These are phyloP conservation scores for Pheosia tremula DNA, from an alignment of 2,888 invertebrate genomes.

Conservation along the genomic window DNA sequence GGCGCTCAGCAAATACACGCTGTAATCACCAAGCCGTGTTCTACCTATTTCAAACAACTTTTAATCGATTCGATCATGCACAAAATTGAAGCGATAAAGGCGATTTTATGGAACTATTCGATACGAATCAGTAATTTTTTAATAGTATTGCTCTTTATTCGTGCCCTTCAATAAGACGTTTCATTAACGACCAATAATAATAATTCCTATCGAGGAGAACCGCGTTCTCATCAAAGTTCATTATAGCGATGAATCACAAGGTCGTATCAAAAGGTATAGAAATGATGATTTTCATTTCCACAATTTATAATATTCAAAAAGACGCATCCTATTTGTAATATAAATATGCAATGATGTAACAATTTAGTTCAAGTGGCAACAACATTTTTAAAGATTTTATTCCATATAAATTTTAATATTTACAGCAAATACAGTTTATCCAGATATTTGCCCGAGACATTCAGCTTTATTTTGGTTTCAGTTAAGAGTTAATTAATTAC, in stretches of 20 bases:
- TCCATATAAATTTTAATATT: neutral
- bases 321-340: neutral
- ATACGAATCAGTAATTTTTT: constrained; percentile 32
- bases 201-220: constrained; percentile 2
- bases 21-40: constrained; percentile 11
- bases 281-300: constrained; percentile 46
- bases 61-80: constrained; percentile 14
- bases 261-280: constrained; percentile 47
- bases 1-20: constrained; percentile 15
- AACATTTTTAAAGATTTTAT: neutral
- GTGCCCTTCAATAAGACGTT: constrained; percentile 26
- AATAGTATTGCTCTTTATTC: constrained; percentile 25
- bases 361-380: constrained; percentile 15
- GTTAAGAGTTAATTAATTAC: constrained; percentile 68
- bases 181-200: constrained; percentile 17
- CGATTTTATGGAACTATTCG: constrained; percentile 13
- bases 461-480: constrained; percentile 51
- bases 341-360: neutral
- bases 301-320: constrained; percentile 20
- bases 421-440: neutral
- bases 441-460: constrained; percentile 29
- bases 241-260: constrained; percentile 30
- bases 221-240: constrained; percentile 31
- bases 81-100: constrained; percentile 22
- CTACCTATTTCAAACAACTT: constrained; percentile 10